Conservation (phyloP, 2,888 invertebrate species). For the Pantelozetes paolii region DNA sequence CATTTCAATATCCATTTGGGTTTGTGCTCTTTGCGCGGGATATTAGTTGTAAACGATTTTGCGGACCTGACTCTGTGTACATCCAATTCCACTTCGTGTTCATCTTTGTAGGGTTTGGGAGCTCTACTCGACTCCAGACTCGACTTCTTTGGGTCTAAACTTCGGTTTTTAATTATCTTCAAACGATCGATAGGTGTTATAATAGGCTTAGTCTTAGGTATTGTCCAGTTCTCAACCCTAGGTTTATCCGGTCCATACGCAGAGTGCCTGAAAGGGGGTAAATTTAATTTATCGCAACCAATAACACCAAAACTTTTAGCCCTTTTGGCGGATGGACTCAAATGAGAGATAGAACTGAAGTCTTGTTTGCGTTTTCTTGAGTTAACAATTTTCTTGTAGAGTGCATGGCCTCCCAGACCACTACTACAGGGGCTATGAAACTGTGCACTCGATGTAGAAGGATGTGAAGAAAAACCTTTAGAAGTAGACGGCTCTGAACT, state of each 20-base stretch:
- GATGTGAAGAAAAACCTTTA: background rate
- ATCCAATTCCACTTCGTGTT: background rate
- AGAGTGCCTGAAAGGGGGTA: background rate
- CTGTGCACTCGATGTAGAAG: background rate
- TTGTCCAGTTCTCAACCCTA: background rate
- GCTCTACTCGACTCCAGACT: no score
- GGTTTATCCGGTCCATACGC: background rate
- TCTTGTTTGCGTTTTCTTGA: background rate
- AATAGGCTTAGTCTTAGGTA: background rate
- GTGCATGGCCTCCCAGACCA: background rate
- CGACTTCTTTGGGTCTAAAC: background rate
- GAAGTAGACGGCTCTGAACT: background rate
- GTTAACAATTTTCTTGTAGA: slow-evolving; percentile 13
- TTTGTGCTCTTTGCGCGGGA: background rate
- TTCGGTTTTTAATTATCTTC: background rate
- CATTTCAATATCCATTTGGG: slow-evolving; percentile 1
- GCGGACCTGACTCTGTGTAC: background rate
- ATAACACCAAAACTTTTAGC: background rate
- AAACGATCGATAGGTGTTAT: background rate
- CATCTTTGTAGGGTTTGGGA: background rate
- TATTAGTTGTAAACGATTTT: background rate
- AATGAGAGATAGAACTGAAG: background rate
- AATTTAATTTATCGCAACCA: background rate
- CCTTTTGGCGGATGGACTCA: background rate
- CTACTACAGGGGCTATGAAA: background rate